Conservation (phyloP, 2,888 invertebrate species). For the Ditylenchus weischeri region DNA sequence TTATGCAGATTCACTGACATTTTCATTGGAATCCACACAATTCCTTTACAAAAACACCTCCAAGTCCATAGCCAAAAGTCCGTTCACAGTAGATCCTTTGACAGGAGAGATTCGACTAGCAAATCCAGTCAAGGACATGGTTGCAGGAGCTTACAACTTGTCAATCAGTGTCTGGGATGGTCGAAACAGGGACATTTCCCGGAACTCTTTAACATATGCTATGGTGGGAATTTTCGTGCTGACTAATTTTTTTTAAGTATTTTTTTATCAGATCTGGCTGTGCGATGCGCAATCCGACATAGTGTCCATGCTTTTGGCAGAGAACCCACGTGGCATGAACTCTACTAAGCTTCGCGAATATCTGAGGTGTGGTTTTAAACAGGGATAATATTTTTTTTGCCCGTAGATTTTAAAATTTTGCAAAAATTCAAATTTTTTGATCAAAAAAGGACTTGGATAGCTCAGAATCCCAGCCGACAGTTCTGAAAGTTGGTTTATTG, state of each 20-base stretch:
- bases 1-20: background rate
- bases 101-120: background rate
- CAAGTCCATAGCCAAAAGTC: background rate
- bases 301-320: conserved; percentile 3
- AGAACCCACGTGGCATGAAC: conserved; percentile 9
- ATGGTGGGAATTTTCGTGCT: background rate
- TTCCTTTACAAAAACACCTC: background rate
- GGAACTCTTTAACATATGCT: background rate
- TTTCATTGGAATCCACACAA: background rate
- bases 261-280: conserved; percentile 3
- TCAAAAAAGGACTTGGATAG: too few species aligned
- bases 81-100: background rate
- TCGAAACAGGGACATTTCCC: background rate
- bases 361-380: background rate
- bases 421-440: too few species aligned
- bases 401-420: too few species aligned
- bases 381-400: too few species aligned
- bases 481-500: too few species aligned
- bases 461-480: too few species aligned
- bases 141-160: conserved; percentile 10
- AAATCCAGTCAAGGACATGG: conserved; percentile 1
- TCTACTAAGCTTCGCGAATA: conserved; percentile 8
- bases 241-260: too few species aligned
- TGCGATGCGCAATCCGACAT: conserved; percentile 6
- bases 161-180: conserved; percentile 7